Conservation (phyloP, 2,888 invertebrate species). For the Mactromeris polynyma region DNA sequence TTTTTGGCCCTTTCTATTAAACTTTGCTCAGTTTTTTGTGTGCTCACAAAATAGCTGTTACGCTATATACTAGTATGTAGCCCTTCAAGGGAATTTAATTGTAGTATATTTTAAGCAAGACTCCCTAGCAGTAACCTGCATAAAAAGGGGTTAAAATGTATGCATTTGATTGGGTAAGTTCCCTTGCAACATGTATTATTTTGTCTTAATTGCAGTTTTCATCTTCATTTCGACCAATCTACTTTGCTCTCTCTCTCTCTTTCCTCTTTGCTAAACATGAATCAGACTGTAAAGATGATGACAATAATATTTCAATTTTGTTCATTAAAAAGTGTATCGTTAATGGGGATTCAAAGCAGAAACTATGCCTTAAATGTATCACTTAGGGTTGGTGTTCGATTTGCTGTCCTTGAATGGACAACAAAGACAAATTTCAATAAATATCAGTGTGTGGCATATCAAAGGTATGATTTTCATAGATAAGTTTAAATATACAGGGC, state of each 20-base stretch:
- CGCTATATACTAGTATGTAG: neutral
- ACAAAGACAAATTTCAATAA: too few relatives aligned
- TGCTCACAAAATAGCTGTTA: slow-evolving; percentile 11
- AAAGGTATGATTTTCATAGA: too few relatives aligned
- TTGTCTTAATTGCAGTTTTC: neutral
- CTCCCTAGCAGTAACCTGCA: neutral
- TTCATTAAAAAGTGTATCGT: too few relatives aligned
- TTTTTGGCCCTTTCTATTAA: neutral
- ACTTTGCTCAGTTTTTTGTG: neutral
- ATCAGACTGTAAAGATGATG: too few relatives aligned
- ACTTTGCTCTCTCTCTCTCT: neutral
- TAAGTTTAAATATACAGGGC: too few relatives aligned
- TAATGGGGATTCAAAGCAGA: too few relatives aligned
- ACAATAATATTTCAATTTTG: too few relatives aligned
- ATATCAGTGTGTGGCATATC: too few relatives aligned
- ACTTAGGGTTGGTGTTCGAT: too few relatives aligned
- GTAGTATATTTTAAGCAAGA: slow-evolving; percentile 10
- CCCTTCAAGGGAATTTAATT: neutral
- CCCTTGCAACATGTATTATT: neutral
- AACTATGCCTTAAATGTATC: too few relatives aligned
- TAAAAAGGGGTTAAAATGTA: neutral
- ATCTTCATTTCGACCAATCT: neutral
- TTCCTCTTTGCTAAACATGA: neutral
- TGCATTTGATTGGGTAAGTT: slow-evolving; percentile 3
- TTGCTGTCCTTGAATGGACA: too few relatives aligned